Conservation (phyloP, 1,140 invertebrate genomes). For the Akabosia matsudoensis region DNA sequence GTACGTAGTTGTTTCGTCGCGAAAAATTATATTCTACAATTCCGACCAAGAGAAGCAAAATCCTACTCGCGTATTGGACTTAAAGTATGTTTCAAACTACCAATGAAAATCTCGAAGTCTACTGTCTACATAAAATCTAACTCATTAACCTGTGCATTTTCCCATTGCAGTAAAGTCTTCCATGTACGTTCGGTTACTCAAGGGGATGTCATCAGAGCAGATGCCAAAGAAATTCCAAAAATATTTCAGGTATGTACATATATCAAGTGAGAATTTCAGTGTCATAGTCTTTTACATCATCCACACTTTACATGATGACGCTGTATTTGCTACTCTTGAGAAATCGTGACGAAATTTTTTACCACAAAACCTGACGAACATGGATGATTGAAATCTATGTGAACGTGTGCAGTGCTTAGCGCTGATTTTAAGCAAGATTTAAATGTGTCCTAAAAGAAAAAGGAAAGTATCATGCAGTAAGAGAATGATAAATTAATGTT, state of each 20-base stretch:
- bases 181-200: constrained; percentile 97
- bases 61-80: constrained; percentile 89
- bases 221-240: constrained; percentile 97
- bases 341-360: constrained; percentile 21
- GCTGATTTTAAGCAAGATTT: too few relatives aligned
- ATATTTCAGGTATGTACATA: constrained; percentile 79
- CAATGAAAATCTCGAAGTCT: background rate
- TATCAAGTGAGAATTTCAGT: background rate
- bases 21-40: constrained; percentile 97
- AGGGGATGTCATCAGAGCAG: constrained; percentile 95
- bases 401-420: too few relatives aligned
- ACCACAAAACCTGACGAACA: background rate
- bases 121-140: too few relatives aligned
- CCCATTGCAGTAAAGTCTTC: constrained; percentile 81
- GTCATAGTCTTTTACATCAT: constrained; percentile 12
- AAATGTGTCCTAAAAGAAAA: too few relatives aligned
- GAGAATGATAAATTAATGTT: background rate
- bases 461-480: background rate
- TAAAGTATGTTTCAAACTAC: constrained; percentile 65
- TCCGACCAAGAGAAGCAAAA: constrained; percentile 91
- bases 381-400: too few relatives aligned
- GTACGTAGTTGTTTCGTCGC: constrained; percentile 93
- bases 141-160: too few relatives aligned
- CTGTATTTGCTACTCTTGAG: constrained; percentile 35
- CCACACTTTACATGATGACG: constrained; percentile 23